Base-by-base conservation (phyloP, 2,888 invertebrate genomes). In the Cantharis rustica region DNA sequence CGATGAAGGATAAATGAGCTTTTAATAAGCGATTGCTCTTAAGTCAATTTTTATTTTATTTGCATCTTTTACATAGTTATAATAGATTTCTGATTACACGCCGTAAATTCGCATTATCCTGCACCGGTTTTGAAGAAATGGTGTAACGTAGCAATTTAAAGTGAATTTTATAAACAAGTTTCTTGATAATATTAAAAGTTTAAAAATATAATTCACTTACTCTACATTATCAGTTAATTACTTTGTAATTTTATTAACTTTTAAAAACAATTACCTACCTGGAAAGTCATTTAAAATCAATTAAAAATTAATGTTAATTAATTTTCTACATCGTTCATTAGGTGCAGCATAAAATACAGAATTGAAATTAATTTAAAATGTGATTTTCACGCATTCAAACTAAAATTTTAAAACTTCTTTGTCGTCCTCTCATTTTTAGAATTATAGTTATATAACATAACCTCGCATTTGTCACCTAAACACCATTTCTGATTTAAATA, bases 71-170 rank as follows among this genome's bases (percentile, higher is more conserved):
- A 73, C 68, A 72, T 68, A 69, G 73, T 73, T 47, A 77, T 80
- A 80, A 80, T 80, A 79, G 80, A 80, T 78, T 79, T 80, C 79
- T 80, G 79, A 80, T 80, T 80, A 79, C 76, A 79, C 73, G 79
- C 75, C 79, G 20, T 75, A 77, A 69, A 69, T 62, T 68, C 72
- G 62, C 61, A 78, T 72, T 75, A 75, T 78, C 68, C 70, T 69
- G 61, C 61, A 27, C 62, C 26, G 73, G 70, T 66, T 61, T 70
- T 69, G 66, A 26, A 62, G 70, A 74, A 69, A 74, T 72, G 71
- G 77, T 73, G 75, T 75, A 78, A 72, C 75, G 31, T 75, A 63
- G 61, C 63, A 47, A 47, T 47, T 47, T 47, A 47, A 47, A 47
- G 47, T 47, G 47, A 47, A 47, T 47, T 47, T 47, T 47, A 47